phyloP scores from a whole-genome alignment of 2,113 vertebrate species.

The Megalops atlanticus region DNA sequence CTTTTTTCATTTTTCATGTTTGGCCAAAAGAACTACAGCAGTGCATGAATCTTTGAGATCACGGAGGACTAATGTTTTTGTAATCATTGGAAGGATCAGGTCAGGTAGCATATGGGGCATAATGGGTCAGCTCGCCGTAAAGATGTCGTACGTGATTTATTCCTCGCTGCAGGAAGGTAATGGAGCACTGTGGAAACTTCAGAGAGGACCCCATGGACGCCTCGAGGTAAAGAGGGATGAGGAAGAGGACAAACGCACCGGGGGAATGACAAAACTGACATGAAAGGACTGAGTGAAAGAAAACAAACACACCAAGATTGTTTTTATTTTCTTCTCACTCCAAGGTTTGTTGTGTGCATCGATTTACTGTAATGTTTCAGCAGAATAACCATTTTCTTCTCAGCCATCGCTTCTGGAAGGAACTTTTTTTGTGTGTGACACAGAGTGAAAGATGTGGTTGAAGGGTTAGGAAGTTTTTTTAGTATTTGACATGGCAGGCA shows the following conservation, averaged over 20 bases:
- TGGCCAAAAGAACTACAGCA: too few species aligned
- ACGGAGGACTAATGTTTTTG: too few species aligned
- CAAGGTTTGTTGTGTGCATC: constrained; percentile 68
- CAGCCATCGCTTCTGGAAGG: constrained; percentile 33
- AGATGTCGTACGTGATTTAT: too few species aligned
- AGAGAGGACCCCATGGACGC: constrained; percentile 97
- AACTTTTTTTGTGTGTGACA: neutral
- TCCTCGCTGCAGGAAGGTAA: constrained; percentile 97
- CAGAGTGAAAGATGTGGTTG: constrained; percentile 56
- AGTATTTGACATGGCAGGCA: constrained; percentile 70
- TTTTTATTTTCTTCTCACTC: constrained; percentile 55
- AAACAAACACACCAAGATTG: constrained; percentile 35
- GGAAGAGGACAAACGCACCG: constrained; percentile 9
- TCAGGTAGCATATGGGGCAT: too few species aligned
- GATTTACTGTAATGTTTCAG: constrained; percentile 62
- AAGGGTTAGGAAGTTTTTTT: constrained; percentile 60
- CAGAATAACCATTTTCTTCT: constrained; percentile 58
- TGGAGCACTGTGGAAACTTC: constrained; percentile 92
- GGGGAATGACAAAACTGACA: constrained; percentile 1
- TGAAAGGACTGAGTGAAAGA: too few species aligned
- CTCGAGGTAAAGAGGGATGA: constrained; percentile 78
- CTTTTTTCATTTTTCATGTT: too few species aligned
- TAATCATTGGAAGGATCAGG: too few species aligned
- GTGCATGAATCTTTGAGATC: too few species aligned
- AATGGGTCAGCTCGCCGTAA: too few species aligned